These are phyloP conservation scores for Indicator maculatus DNA, from an alignment of 2,113 vertebrate genomes.

Conservation along the genomic window DNA sequence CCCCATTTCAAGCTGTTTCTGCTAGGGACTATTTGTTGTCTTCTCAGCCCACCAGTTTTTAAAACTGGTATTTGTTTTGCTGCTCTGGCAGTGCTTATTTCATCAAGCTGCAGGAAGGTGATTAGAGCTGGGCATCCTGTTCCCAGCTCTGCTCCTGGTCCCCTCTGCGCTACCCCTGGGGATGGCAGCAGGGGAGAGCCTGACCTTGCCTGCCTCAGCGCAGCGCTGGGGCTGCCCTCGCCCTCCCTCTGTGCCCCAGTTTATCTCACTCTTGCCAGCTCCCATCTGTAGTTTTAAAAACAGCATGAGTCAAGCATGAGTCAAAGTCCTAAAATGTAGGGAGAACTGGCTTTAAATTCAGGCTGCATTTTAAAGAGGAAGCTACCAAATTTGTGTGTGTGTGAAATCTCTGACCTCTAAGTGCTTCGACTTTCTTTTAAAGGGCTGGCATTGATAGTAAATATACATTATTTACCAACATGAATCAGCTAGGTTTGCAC, in stretches of 20 bases:
- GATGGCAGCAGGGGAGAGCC: background rate
- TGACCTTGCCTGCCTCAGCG: background rate
- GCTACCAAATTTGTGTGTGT: background rate
- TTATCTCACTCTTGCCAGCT: background rate
- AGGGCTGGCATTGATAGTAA: background rate
- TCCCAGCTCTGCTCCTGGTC: background rate
- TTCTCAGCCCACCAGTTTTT: background rate
- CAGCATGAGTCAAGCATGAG: constrained; percentile 26
- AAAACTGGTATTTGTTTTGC: background rate
- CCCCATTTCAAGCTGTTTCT: background rate
- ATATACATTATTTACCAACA: background rate
- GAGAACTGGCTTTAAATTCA: background rate
- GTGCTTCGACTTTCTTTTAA: background rate
- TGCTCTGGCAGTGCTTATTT: background rate
- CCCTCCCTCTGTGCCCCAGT: background rate
- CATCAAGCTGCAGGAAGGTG: background rate
- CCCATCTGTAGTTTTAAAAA: background rate
- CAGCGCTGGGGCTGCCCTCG: background rate
- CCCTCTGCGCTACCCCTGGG: background rate
- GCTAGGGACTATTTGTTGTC: background rate
- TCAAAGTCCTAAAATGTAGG: constrained; percentile 14
- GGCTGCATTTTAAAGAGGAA: constrained; percentile 8
- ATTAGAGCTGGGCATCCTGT: background rate
- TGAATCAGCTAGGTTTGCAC: background rate
- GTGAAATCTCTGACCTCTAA: background rate